Evolutionary conservation across 2,888 invertebrate species (phyloP), one percentile per base, ranked within the genome.

Genomic region (Eremobia ochroleuca): DNA sequence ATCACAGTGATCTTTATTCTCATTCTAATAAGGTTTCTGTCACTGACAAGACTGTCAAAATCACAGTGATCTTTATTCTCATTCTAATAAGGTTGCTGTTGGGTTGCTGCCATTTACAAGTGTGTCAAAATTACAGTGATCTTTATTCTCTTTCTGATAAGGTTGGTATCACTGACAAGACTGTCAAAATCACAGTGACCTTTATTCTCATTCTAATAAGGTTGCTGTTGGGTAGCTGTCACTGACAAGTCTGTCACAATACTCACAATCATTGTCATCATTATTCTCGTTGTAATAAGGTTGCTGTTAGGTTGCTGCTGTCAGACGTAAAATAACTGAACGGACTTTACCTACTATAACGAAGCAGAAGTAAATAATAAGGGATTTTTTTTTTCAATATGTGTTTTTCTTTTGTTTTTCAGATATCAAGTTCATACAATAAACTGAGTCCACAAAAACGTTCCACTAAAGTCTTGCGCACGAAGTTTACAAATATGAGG

Each of bases 401-500:
- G n/a, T n/a, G n/a, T n/a, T 31, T 25, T 65, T 69, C 28, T 71
- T 74, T 73, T 28, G 28, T 88, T 77, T 83, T 92, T 61, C 89
- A 97, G 96, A 91, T 96, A 85, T 90, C 95, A 68, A 85, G 92
- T 52, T 85, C 89, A 2, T 97, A 92, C 79, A 97, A 97, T 82
- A 94, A 91, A 82, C 85, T 91, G 34, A 96, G 94, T 76, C 91
- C 93, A n/a, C 89, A 91, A 61, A 95, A 94, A 76, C 92, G 96
- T 28, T 88, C 94, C 2, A 89, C 91, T 0, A 94, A 93, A 83
- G 91, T 93, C 13, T 85, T 97, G 25, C 92, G 91, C 15, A 95
- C 91, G 8, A 97, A 96, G 85, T 96, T 96, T 76, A 81, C 79
- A 37, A 96, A 95, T 68, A 93, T 96, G 93, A 96, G 94, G 74